These are phyloP conservation scores for Python bivittatus DNA, from an alignment of 2,113 vertebrate species.

Conservation along the genomic window DNA sequence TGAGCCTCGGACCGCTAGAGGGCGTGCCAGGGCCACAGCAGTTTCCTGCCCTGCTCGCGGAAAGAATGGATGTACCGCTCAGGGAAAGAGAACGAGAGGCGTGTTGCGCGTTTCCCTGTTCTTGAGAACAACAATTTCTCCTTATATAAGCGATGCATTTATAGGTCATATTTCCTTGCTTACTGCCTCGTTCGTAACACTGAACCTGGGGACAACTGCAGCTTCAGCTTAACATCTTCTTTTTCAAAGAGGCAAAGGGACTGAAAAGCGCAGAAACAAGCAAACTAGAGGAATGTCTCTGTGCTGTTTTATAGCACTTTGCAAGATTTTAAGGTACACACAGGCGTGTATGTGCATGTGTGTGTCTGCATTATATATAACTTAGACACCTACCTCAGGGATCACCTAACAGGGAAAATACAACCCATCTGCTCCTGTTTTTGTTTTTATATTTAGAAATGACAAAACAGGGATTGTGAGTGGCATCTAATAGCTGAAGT, in stretches of 20 bases:
- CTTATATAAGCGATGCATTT: background rate
- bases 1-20: conserved; percentile 25
- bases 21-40: conserved; percentile 27
- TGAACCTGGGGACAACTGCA: background rate
- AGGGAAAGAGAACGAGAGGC: background rate
- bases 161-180: background rate
- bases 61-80: background rate
- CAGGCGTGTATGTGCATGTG: background rate
- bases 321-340: background rate
- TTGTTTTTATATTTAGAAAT: background rate
- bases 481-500: conserved; percentile 52
- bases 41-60: background rate
- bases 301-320: background rate
- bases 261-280: background rate
- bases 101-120: accelerated
- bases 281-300: background rate
- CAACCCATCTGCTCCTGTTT: conserved; percentile 50
- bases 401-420: conserved; percentile 32
- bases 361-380: background rate
- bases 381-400: conserved; percentile 49
- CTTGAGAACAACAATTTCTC: background rate
- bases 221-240: background rate
- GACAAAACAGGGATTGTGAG: conserved; percentile 63
- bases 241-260: background rate
- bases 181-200: background rate